Base-by-base conservation (phyloP, 2,113 vertebrate species). In the Nothobranchius kuhntae region DNA sequence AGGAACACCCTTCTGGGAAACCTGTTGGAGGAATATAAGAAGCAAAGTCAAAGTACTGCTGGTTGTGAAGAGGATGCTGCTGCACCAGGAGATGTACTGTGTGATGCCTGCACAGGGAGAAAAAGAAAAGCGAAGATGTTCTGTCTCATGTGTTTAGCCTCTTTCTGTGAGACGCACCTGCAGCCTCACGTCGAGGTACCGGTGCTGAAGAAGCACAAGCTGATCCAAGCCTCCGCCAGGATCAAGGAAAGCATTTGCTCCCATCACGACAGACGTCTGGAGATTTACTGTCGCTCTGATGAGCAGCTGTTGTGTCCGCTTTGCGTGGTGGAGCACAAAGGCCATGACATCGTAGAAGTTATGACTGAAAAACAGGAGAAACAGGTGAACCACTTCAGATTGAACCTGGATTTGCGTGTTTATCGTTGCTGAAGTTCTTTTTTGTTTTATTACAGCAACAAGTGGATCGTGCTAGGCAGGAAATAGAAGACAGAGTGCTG, bases 221-320 rank as follows among this genome's bases (percentile, higher is more conserved):
- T 88, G 46, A 70, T 80, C 21, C 46, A 77, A 21, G 80, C 88
- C 42, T 82, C 67, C 0, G 4, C 7, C 0, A 21, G 47, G 11
- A 30, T 75, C 55, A 60, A 61, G 26, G 75, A 86, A 12, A 79
- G 48, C 9, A 58, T 84, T 54, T 90, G 88, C 30, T 2, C 45
- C 3, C 13, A 1, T 3, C 88, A 87, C 0, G 0, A 81, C 51
- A 87, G 62, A 75, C 77, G 68, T 5, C 11, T 66, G 51, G 86
- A 88, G 75, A 53, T 86, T 1, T 77, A 59, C 77, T 87, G 85
- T 42, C 75, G 42, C 74, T 75, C 15, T 2, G 83, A 89, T 38
- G 38, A 59, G 54, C 67, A 71, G 54, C 71, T 81, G 50, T 15
- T 84, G 13, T 89, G 87, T 1, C 44, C 67, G 6, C 44, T 73